phyloP scores from a whole-genome alignment of 2,113 vertebrate genomes.

The Isurus oxyrinchus region DNA sequence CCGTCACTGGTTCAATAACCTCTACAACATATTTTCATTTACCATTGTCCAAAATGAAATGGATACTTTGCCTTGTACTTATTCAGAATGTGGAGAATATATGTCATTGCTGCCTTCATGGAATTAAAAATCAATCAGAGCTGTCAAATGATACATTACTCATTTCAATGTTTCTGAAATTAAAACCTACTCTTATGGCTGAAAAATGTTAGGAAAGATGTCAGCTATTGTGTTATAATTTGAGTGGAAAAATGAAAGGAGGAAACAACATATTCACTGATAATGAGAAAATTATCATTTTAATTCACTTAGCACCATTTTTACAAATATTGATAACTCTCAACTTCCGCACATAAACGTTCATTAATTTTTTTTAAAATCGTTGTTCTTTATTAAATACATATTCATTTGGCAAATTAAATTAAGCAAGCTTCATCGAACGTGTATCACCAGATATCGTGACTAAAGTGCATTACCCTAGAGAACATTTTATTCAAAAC shows the following conservation, averaged over 20 bases:
- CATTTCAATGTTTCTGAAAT: background rate
- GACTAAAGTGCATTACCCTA: background rate
- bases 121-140: slow-evolving; percentile 11
- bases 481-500: background rate
- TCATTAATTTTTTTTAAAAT: background rate
- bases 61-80: background rate
- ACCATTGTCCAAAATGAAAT: background rate
- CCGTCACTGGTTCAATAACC: background rate
- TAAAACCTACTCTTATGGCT: background rate
- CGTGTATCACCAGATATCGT: background rate
- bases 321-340: background rate
- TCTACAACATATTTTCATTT: background rate
- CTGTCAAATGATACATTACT: background rate
- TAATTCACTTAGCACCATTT: background rate
- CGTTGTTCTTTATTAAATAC: background rate
- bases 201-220: background rate
- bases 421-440: background rate
- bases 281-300: background rate
- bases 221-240: background rate
- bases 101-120: background rate
- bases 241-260: background rate
- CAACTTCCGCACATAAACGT: background rate
- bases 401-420: background rate
- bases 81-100: background rate
- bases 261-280: background rate